Base-by-base conservation (phyloP, 2,113 vertebrate species). In the Pan troglodytes region DNA sequence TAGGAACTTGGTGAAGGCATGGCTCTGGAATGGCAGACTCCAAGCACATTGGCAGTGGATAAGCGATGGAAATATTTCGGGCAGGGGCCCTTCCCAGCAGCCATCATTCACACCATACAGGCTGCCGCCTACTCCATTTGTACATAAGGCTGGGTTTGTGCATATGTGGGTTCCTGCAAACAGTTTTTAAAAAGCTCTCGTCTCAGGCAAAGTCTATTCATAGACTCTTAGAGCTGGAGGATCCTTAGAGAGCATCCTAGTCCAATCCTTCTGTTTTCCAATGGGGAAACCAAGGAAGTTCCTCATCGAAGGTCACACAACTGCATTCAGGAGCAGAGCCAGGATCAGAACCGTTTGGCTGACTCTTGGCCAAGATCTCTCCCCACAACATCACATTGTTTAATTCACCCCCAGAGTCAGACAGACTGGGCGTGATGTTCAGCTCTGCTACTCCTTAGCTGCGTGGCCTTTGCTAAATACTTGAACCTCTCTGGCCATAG, bases 51-150 rank as follows among this genome's bases (percentile, higher is more conserved):
- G 96, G 96, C 97, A 88, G 95, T 2, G 0, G 90, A 79, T 80
- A 83, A 87, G 64, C 6, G 40, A 35, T 3, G 8, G 79, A 87
- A 94, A 52, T 95, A 93, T 90, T 84, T 87, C 2, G 1, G 81
- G 94, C 92, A 27, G 40, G 68, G 83, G 6, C 90, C 92, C 86
- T 91, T 82, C 94, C 81, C 90, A n/a, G 75, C 86, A 95, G 72
- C 96, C 73, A 2, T 80, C 81, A 8, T 43, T 96, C 96, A 84
- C 64, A 70, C 80, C 57, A 35, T 6, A 0, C 78, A 38, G 91
- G 88, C 93, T 73, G 93, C 94, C 64, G 25, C 96, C 97, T 55
- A 43, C 97, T 80, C 67, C 61, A 1, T 57, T 89, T 59, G 40
- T 52, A 59, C 95, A 40, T 5, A 50, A 30, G 50, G 43, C 93